Percentiles rank a stretch among this genome's conserved stretches.
Evolutionary conservation across 2,888 invertebrate genomes (phyloP).

Genomic region (Carterocephalus palaemon): DNA sequence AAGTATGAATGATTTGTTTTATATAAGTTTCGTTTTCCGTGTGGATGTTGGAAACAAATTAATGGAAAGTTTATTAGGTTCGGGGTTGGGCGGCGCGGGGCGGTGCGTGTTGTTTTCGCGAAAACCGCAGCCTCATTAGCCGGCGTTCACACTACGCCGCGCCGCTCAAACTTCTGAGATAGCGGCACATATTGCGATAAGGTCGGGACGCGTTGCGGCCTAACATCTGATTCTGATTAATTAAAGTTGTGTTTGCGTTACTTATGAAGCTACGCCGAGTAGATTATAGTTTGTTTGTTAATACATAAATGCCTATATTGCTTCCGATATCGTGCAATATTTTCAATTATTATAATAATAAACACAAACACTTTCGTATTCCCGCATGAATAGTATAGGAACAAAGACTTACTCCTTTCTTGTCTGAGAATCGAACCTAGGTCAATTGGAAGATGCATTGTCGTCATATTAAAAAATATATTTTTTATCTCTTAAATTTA

Average conservation of each 20-base stretch:
- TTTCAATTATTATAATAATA: background rate
- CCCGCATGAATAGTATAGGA: too few species aligned
- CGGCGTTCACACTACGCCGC: conserved; percentile 65
- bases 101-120: conserved; percentile 63
- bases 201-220: conserved; percentile 45
- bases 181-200: conserved; percentile 61
- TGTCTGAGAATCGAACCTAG: too few species aligned
- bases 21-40: conserved; percentile 11
- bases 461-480: too few species aligned
- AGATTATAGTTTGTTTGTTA: background rate
- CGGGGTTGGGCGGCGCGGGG: conserved; percentile 46
- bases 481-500: too few species aligned
- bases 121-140: conserved; percentile 76
- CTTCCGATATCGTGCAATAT: background rate
- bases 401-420: too few species aligned
- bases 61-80: conserved; percentile 60
- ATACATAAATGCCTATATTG: background rate
- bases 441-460: too few species aligned
- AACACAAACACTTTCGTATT: background rate
- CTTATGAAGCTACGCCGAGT: background rate
- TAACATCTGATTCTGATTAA: conserved; percentile 51
- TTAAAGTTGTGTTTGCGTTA: conserved; percentile 48
- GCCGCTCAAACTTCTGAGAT: conserved; percentile 67
- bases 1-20: conserved; percentile 23
- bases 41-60: conserved; percentile 50